Evolutionary conservation across 2,113 vertebrate species (phyloP).

Genomic region (Labeo catla): DNA sequence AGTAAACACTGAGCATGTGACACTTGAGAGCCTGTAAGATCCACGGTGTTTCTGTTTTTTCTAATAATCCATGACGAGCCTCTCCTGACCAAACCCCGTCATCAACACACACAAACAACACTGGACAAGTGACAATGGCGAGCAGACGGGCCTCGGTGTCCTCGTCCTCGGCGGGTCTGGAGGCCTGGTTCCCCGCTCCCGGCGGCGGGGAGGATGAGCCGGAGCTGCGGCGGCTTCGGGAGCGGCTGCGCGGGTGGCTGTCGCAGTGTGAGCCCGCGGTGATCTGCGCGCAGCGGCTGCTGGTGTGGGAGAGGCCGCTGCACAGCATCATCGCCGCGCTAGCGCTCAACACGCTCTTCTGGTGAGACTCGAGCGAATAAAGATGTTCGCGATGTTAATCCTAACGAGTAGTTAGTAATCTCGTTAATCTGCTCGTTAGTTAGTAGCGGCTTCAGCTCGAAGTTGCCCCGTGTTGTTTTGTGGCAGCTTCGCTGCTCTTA

Average conservation of each 20-base stretch:
- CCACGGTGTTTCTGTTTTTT: constrained; percentile 34
- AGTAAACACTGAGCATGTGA: constrained; percentile 78
- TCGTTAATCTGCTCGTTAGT: background rate
- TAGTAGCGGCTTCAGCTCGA: background rate
- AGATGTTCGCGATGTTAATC: background rate
- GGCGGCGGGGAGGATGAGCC: constrained; percentile 61
- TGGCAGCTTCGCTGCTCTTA: background rate
- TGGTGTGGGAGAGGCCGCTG: constrained; percentile 94
- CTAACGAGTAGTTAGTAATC: background rate
- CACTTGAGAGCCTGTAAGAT: constrained; percentile 48
- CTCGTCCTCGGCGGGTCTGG: constrained; percentile 70
- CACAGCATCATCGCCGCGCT: constrained; percentile 86
- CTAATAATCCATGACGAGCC: constrained; percentile 28
- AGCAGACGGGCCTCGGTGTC: constrained; percentile 69
- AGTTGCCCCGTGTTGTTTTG: background rate
- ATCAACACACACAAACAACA: constrained; percentile 43
- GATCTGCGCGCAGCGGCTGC: constrained; percentile 82
- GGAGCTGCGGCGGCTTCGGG: constrained; percentile 76
- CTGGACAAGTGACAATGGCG: constrained; percentile 74
- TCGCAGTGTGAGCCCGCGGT: constrained; percentile 79
- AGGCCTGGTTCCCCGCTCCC: constrained; percentile 75
- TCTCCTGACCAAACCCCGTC: constrained; percentile 24
- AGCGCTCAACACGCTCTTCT: constrained; percentile 89
- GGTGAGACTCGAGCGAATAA: constrained; percentile 73
- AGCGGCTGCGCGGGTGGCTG: constrained; percentile 82